Conservation (phyloP, 1,140 invertebrate genomes). For the Diuraphis noxia region DNA sequence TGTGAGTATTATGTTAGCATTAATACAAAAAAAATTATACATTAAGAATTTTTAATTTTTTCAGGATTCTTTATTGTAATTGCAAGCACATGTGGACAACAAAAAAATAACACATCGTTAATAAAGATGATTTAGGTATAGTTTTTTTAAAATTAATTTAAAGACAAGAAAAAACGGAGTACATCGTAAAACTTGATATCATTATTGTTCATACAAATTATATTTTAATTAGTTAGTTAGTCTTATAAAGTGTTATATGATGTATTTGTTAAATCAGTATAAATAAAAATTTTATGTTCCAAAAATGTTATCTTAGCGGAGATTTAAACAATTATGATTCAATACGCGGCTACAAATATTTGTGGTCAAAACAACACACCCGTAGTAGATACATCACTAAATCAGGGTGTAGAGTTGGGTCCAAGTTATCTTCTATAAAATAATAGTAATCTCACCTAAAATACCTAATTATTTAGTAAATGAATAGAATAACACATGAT, state of each 20-base stretch:
- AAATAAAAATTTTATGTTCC: background rate
- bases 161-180: background rate
- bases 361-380: too few relatives aligned
- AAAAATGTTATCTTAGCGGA: background rate
- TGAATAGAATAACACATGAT: too few relatives aligned
- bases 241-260: background rate
- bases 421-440: too few relatives aligned
- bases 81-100: background rate
- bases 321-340: background rate
- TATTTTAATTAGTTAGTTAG: background rate
- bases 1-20: background rate
- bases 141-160: background rate
- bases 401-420: too few relatives aligned
- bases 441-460: too few relatives aligned
- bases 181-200: background rate
- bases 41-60: background rate
- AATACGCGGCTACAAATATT: background rate
- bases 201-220: too few relatives aligned
- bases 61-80: background rate
- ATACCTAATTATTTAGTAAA: too few relatives aligned
- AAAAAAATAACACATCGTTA: background rate
- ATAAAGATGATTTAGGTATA: background rate
- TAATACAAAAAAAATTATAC: background rate
- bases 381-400: too few relatives aligned
- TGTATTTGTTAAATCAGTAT: background rate